Conservation (phyloP, 1,140 invertebrate species). For the Zaprionus taronus region DNA sequence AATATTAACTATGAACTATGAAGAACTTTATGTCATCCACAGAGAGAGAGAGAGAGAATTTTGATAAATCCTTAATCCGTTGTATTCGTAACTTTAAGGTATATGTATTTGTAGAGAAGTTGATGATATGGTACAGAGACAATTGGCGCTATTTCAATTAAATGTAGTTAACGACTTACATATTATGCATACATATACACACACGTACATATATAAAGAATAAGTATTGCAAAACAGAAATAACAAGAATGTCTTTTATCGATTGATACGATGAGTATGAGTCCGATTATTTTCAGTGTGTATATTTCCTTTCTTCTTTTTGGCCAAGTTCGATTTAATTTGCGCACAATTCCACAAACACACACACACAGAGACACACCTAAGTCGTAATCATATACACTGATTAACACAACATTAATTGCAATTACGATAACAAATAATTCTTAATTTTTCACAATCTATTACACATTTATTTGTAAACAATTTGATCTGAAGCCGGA, state of each 20-base stretch:
- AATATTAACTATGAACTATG: constrained; percentile 18
- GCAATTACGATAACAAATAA: constrained; percentile 6
- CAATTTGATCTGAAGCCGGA: constrained; percentile 5
- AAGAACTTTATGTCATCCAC: constrained; percentile 52
- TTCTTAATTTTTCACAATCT: constrained; percentile 57
- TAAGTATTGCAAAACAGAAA: constrained; percentile 28
- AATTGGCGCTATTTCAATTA: constrained; percentile 81
- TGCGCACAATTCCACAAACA: constrained; percentile 52
- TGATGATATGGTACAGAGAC: constrained; percentile 42
- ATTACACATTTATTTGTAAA: constrained; percentile 39
- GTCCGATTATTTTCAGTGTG: constrained; percentile 4
- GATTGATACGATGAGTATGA: neutral
- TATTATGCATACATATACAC: constrained; percentile 61
- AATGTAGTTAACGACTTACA: constrained; percentile 64
- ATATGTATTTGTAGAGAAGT: constrained; percentile 18
- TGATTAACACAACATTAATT: constrained; percentile 35
- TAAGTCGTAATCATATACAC: constrained; percentile 67
- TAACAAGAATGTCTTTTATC: constrained; percentile 28
- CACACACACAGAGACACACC: constrained; percentile 24
- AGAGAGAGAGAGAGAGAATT: constrained; percentile 16
- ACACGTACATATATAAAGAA: constrained; percentile 55
- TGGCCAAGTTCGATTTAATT: constrained; percentile 21
- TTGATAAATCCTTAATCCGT: constrained; percentile 48
- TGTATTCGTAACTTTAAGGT: constrained; percentile 34
- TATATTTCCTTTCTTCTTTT: constrained; percentile 2